Percentiles rank a stretch among this genome's conserved stretches.
Evolutionary conservation across 2,113 vertebrate genomes (phyloP).

Genomic region (Pomatostomus ruficeps): DNA sequence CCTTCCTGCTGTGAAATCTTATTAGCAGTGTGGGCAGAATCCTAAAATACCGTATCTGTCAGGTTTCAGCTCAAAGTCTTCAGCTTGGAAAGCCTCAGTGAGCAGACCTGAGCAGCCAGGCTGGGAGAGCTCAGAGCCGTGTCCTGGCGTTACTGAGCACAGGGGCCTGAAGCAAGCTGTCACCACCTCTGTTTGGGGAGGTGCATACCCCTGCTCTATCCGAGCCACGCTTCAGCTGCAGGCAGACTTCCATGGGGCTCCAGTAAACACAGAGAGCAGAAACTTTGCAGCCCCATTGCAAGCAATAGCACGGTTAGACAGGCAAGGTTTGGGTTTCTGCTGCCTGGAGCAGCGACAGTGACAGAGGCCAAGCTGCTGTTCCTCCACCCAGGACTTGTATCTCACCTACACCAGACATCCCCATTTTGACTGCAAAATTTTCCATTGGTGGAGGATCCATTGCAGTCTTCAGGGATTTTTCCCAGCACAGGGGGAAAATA

Average conservation of each 20-base stretch:
- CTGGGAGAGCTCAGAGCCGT: background rate
- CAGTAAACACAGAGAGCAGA: background rate
- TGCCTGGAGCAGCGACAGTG: background rate
- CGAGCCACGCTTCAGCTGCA: rapidly evolving
- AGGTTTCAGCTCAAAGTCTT: background rate
- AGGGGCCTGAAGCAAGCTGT: background rate
- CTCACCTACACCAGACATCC: background rate
- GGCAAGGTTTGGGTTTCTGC: background rate
- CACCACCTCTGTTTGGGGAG: background rate
- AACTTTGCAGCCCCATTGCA: background rate
- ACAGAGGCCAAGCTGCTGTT: background rate
- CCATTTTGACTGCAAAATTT: background rate
- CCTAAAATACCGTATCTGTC: background rate
- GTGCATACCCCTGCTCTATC: background rate
- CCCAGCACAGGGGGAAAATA: background rate
- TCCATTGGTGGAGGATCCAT: background rate
- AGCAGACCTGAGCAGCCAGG: background rate
- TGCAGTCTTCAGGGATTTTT: background rate
- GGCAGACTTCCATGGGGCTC: background rate
- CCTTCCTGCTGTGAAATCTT: slow-evolving; percentile 13
- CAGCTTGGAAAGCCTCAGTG: background rate
- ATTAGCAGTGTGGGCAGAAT: slow-evolving; percentile 22
- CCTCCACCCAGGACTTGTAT: background rate
- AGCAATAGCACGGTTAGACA: background rate
- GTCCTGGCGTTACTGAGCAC: background rate